Percentiles rank a stretch among this genome's conserved stretches.
phyloP scores from a whole-genome alignment of 1,140 invertebrate species.

The Anastatus disparis region DNA sequence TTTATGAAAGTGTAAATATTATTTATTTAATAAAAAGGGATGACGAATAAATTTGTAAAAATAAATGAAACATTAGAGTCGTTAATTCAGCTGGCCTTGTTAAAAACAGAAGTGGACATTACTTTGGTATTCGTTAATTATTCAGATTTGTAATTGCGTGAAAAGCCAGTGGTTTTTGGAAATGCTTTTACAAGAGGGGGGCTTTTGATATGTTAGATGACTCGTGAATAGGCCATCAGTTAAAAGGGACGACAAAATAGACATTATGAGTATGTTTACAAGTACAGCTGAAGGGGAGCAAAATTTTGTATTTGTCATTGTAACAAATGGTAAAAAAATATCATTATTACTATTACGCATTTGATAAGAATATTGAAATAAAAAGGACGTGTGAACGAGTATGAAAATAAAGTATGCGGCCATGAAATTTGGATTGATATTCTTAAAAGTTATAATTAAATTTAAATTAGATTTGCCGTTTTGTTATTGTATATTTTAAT shows the following conservation, averaged over 20 bases:
- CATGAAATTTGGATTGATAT: no score
- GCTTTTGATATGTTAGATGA: conserved; percentile 10
- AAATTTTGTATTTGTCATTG: no score
- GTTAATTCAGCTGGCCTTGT: no score
- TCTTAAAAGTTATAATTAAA: neutral
- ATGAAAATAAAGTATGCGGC: no score
- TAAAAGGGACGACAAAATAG: neutral
- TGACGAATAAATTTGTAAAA: no score
- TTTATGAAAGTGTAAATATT: no score
- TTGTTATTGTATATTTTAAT: conserved; percentile 18
- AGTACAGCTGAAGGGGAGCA: neutral
- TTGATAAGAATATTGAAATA: no score
- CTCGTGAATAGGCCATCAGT: neutral
- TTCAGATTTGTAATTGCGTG: conserved; percentile 13
- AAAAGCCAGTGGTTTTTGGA: neutral
- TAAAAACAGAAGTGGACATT: neutral
- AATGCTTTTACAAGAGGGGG: neutral
- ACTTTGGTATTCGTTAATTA: neutral
- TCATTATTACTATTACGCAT: no score
- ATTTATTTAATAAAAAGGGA: no score
- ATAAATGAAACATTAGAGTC: no score
- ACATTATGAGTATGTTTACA: neutral
- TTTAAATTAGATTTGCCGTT: neutral
- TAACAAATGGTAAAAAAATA: no score
- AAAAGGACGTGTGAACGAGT: no score